Percentiles rank a stretch among this genome's conserved stretches.
These are phyloP conservation scores for Solea solea DNA, from an alignment of 2,113 vertebrate species.

Conservation along the genomic window DNA sequence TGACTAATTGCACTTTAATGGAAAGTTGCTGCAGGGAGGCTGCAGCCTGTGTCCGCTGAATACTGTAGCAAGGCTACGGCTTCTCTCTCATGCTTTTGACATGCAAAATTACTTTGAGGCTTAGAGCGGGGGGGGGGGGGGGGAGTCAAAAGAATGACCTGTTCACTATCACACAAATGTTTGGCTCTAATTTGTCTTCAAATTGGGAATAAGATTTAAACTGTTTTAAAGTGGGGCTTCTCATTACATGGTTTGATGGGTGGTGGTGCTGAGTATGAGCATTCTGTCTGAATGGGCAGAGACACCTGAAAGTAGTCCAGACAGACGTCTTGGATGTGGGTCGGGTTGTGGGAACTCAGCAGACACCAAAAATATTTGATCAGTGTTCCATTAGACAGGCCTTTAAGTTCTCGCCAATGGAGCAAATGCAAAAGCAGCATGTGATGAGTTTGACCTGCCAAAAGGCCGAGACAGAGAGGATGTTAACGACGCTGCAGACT, in stretches of 20 bases:
- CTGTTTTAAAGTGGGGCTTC: neutral
- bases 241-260: conserved; percentile 1
- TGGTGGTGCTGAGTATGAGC: conserved; percentile 14
- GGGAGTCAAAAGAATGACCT: neutral
- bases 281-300: conserved; percentile 24
- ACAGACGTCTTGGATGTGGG: conserved; percentile 42
- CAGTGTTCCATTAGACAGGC: conserved; percentile 19
- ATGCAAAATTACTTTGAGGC: conserved; percentile 13
- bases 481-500: neutral
- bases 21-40: conserved; percentile 37
- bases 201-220: neutral
- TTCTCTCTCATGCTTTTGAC: conserved; percentile 12
- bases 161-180: neutral
- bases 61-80: conserved; percentile 18
- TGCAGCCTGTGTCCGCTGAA: conserved; percentile 22
- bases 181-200: neutral
- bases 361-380: conserved; percentile 37
- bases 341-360: conserved; percentile 41
- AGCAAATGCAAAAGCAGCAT: conserved; percentile 26
- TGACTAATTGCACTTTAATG: conserved; percentile 84
- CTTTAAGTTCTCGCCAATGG: conserved; percentile 16
- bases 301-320: conserved; percentile 57
- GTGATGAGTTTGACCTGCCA: conserved; percentile 35
- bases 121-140: no score
- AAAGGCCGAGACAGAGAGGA: conserved; percentile 3